Conservation (phyloP, 1,140 invertebrate genomes). For the Yoshiicerus persimilis region DNA sequence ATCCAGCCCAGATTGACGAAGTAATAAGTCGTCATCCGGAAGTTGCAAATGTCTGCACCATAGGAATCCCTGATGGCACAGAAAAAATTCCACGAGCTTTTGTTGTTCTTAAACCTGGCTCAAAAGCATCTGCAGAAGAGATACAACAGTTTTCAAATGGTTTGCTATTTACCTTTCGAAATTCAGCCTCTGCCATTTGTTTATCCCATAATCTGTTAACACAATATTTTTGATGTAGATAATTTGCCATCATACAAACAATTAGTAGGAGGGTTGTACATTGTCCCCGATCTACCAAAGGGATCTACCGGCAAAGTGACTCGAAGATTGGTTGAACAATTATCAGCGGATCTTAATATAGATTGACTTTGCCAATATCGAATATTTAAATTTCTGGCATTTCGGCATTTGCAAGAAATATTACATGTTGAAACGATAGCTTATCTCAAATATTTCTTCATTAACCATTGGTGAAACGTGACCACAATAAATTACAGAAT, state of each 20-base stretch:
- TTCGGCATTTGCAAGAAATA: too few species aligned
- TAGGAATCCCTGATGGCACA: conserved; percentile 30
- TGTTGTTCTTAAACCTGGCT: neutral
- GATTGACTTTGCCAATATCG: neutral
- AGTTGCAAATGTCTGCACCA: conserved; percentile 35
- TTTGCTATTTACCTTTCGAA: neutral
- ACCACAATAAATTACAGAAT: too few species aligned
- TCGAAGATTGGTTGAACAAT: conserved; percentile 19
- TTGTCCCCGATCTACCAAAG: conserved; percentile 31
- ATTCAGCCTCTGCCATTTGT: neutral
- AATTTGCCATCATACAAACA: conserved; percentile 23
- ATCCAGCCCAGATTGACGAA: conserved; percentile 42
- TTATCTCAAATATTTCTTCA: too few species aligned
- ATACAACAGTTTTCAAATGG: neutral
- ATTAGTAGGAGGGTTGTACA: conserved; percentile 19
- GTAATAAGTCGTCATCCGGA: conserved; percentile 31
- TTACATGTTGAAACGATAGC: too few species aligned
- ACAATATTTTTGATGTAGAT: neutral
- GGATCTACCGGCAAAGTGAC: conserved; percentile 40
- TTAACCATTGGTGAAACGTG: too few species aligned
- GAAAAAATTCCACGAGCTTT: conserved; percentile 33
- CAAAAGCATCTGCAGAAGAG: neutral
- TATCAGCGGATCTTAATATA: neutral
- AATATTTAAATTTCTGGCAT: too few species aligned
- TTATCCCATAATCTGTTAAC: neutral